These are phyloP conservation scores for Podilymbus podiceps DNA, from an alignment of 2,113 vertebrate genomes.

Conservation along the genomic window DNA sequence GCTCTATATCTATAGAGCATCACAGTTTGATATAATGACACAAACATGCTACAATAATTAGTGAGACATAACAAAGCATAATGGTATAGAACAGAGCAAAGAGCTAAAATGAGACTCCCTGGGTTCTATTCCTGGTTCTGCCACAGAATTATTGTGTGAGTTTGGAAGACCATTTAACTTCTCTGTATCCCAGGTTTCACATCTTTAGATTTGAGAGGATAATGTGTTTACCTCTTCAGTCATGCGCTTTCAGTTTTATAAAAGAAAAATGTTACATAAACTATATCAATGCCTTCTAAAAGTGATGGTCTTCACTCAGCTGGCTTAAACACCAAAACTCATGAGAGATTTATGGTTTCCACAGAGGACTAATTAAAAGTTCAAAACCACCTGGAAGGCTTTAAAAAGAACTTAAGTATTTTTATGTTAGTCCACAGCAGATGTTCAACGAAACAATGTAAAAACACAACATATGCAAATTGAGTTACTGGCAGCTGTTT, in stretches of 20 bases:
- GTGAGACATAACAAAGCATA: neutral
- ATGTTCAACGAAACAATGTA: neutral
- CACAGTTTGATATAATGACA: neutral
- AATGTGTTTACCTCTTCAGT: neutral
- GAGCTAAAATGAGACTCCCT: neutral
- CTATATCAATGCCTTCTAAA: neutral
- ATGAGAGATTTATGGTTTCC: neutral
- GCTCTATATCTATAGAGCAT: neutral
- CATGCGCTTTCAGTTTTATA: neutral
- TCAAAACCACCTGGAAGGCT: neutral
- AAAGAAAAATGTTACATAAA: neutral
- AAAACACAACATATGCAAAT: neutral
- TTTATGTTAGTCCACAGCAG: neutral
- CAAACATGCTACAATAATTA: neutral
- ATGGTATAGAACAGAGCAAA: neutral
- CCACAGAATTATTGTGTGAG: neutral
- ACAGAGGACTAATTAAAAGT: neutral
- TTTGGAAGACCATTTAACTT: neutral
- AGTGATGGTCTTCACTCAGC: neutral
- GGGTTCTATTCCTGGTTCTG: neutral
- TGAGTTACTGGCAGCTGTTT: neutral
- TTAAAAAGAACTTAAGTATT: neutral
- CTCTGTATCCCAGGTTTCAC: neutral
- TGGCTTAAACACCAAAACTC: neutral
- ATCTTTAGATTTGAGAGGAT: neutral